Percentiles rank a stretch among this genome's conserved stretches.
Conservation (phyloP, 2,797 vertebrate species). For the Lepilemur ruficaudatus region DNA sequence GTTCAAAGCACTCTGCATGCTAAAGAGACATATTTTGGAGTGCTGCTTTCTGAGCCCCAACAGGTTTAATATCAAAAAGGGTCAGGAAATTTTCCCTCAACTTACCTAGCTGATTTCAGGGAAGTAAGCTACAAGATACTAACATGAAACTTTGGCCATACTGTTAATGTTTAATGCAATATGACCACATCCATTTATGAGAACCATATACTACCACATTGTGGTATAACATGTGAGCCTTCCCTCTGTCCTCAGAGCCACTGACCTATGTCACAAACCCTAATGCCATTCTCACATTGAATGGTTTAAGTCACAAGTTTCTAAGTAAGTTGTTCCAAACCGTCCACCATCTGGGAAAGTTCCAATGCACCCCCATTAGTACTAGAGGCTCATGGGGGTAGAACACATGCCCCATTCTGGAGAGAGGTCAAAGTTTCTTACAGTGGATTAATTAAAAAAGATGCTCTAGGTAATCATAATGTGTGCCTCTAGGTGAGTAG, state of each 20-base stretch:
- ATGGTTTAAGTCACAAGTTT: neutral
- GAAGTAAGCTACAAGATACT: neutral
- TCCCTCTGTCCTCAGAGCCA: neutral
- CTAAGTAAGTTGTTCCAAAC: neutral
- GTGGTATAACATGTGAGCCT: neutral
- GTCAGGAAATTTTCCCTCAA: neutral
- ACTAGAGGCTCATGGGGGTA: neutral
- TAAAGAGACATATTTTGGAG: neutral
- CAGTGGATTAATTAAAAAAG: neutral
- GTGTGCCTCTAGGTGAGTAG: neutral
- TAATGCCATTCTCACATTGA: neutral
- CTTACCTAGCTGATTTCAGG: neutral
- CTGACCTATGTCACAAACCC: neutral
- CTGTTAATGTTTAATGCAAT: neutral
- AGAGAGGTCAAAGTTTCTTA: neutral
- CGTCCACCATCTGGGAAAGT: neutral
- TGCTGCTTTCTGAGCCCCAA: neutral
- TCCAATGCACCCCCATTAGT: neutral
- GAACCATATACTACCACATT: neutral
- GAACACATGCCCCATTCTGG: neutral
- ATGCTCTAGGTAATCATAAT: neutral
- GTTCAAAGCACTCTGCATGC: neutral
- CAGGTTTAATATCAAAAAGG: neutral
- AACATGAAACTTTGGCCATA: neutral
- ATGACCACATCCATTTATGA: neutral